Evolutionary conservation across 1,140 invertebrate species (phyloP).

Genomic region (Dreissena polymorpha): DNA sequence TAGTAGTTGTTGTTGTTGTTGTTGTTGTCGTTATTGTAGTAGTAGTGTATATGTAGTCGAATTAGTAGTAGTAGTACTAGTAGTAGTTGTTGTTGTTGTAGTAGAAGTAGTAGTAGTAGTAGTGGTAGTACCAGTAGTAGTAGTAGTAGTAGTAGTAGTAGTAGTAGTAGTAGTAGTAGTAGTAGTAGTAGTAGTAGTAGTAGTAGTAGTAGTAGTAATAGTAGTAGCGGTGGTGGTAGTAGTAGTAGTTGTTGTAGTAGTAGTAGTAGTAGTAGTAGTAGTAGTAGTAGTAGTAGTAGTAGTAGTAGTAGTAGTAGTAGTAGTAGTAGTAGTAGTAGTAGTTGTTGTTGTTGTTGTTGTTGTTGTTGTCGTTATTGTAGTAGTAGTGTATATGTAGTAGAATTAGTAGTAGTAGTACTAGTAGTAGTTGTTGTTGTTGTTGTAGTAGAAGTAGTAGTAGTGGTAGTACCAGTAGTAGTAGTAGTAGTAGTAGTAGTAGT

Average conservation of each 20-base stretch:
- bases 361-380: no score
- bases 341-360: no score
- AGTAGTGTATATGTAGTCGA: no score
- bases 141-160: constrained; percentile 39
- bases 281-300: constrained; percentile 21
- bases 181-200: constrained; percentile 34
- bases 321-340: constrained; percentile 4
- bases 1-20: constrained; percentile 29
- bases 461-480: constrained; percentile 35
- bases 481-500: constrained; percentile 39
- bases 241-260: constrained; percentile 13
- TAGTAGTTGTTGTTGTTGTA: constrained; percentile 21
- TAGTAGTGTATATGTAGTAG: no score
- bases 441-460: constrained; percentile 10
- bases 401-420: no score
- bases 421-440: neutral
- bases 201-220: constrained; percentile 36
- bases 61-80: neutral
- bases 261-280: constrained; percentile 25
- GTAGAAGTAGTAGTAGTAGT: constrained; percentile 37
- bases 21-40: no score
- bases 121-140: constrained; percentile 31
- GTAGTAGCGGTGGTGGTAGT: no score
- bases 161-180: constrained; percentile 28
- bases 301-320: constrained; percentile 23